Conservation (phyloP, 2,797 vertebrate genomes). For the Astyanax mexicanus region DNA sequence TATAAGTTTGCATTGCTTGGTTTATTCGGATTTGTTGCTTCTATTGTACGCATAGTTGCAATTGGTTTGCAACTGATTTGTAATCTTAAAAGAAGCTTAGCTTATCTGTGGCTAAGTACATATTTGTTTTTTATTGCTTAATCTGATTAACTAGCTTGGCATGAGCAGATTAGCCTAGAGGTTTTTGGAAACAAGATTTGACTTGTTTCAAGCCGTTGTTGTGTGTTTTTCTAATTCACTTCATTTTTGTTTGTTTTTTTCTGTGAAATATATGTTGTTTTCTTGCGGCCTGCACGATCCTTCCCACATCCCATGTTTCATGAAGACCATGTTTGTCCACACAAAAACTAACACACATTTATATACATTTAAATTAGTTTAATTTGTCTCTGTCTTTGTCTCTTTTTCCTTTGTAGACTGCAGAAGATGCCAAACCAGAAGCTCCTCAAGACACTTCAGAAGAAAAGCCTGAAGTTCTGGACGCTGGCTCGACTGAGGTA, state of each 20-base stretch:
- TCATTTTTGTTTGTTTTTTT: conserved; percentile 1
- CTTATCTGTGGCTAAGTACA: not conserved
- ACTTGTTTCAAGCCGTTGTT: conserved; percentile 1
- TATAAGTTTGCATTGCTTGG: not conserved
- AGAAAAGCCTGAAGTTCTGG: conserved; percentile 57
- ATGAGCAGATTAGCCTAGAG: not conserved
- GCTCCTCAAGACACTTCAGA: conserved; percentile 56
- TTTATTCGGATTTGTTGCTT: conserved; percentile 5
- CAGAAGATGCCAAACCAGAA: conserved; percentile 75
- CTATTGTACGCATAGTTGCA: not conserved
- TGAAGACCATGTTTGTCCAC: not conserved
- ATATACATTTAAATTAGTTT: no score
- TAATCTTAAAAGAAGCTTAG: not conserved
- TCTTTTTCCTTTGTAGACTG: conserved; percentile 83
- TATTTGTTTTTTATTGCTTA: not conserved
- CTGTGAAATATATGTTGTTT: not conserved
- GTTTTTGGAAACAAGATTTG: not conserved
- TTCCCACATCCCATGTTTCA: not conserved
- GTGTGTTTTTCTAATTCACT: conserved; percentile 19
- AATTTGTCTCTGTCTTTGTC: conserved; percentile 49
- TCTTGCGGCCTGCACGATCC: conserved; percentile 37
- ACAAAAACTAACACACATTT: not conserved
- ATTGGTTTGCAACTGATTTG: not conserved
- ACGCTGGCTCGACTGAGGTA: conserved; percentile 69
- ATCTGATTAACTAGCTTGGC: not conserved